Evolutionary conservation across 2,797 vertebrate genomes (phyloP), one percentile per base, ranked within the genome.

Genomic region (Benthosema pterotum): DNA sequence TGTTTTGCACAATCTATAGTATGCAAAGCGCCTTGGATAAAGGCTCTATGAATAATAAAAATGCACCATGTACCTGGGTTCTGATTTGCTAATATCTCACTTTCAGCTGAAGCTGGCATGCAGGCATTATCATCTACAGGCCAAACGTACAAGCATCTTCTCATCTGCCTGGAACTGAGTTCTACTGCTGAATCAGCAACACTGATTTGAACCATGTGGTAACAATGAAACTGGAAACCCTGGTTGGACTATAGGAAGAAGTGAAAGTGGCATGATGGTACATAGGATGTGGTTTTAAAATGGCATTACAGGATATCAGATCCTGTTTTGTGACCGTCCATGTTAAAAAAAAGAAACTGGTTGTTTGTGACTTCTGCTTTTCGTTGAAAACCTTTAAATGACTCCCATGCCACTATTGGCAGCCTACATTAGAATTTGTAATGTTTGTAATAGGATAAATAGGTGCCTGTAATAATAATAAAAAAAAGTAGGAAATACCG

Each of bases 241-340:
- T 63, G 49, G 32, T 49, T 71, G 42, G 32, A 19, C 60, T 47
- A 68, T 77, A 86, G 72, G 49, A 66, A 87, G 84, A 91, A 86
- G 75, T 83, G 81, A 91, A 91, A 89, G 74, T 60, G 59, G 62
- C 52, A 3, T 45, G 65, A 74, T 52, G 45, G 46, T 51, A 43
- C 25, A 45, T 65, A 71, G 74, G 45, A 69, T 17, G 74, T 28
- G 64, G 75, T 83, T 82, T 83, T 78, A 74, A 81, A 77, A 81
- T 42, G 72, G 54, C 4, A 13, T 79, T 78, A 81, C 86, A 83
- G 78, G 83, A 65, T 79, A 71, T 38, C 32, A 38, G 66, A 18
- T 61, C 12, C 17, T 14, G n/a, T n/a, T n/a, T n/a, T n/a, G n/a
- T n/a, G n/a, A n/a, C n/a, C n/a, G n/a, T n/a, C n/a, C 25, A 47